A percentile compares a stretch with the other conserved stretches of the same genome.
Evolutionary conservation across 1,140 invertebrate genomes (phyloP).

Genomic region (Scaptomyza hsui): DNA sequence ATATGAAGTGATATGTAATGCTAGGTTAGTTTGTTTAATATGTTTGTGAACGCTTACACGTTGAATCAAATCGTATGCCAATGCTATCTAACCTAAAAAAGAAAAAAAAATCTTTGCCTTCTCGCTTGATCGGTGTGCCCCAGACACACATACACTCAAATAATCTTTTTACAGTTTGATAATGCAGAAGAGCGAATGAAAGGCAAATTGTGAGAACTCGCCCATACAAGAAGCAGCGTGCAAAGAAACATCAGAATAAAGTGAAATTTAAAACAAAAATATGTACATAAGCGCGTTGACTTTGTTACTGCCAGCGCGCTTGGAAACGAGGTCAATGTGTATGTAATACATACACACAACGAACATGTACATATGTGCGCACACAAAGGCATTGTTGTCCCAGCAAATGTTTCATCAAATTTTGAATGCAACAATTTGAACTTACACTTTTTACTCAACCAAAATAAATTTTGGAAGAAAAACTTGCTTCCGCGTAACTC

Average conservation of each 20-base stretch:
- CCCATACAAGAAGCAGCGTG: constrained; percentile 50
- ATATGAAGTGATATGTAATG: constrained; percentile 34
- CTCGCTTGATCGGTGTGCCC: constrained; percentile 49
- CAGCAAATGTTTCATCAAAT: not conserved
- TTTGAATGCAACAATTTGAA: constrained; percentile 28
- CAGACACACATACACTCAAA: constrained; percentile 7
- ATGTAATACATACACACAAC: not conserved
- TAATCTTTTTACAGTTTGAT: constrained; percentile 71
- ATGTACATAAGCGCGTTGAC: constrained; percentile 47
- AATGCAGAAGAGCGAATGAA: constrained; percentile 63
- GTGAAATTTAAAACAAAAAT: constrained; percentile 60
- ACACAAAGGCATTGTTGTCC: constrained; percentile 12
- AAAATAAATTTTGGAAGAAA: constrained; percentile 45
- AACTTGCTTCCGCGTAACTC: constrained; percentile 57
- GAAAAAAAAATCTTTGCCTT: constrained; percentile 22
- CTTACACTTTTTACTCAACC: constrained; percentile 76
- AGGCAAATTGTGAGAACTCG: constrained; percentile 44
- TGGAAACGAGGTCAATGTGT: constrained; percentile 70
- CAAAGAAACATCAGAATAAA: constrained; percentile 63
- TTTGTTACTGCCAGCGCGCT: constrained; percentile 53
- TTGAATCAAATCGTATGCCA: constrained; percentile 31
- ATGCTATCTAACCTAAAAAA: constrained; percentile 65
- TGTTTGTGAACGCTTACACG: constrained; percentile 25
- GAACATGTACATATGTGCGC: constrained; percentile 18
- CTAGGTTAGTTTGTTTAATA: constrained; percentile 44